Evolutionary conservation across 2,888 invertebrate genomes (phyloP).

Genomic region (Drosophila niveifrons): DNA sequence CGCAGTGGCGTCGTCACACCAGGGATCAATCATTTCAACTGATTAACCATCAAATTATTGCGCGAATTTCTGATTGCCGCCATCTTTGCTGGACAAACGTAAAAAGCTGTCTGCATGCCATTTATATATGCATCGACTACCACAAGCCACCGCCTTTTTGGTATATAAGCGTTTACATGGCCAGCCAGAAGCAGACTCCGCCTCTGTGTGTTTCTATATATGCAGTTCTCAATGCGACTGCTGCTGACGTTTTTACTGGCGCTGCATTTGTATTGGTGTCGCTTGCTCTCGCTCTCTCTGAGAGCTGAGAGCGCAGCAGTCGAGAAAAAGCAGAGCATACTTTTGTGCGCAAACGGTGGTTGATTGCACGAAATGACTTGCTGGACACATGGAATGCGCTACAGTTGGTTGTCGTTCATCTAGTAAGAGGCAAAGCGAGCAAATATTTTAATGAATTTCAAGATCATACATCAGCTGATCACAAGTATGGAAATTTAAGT

Average conservation of each 20-base stretch:
- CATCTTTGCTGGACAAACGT: conserved; percentile 58
- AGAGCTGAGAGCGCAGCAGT: conserved; percentile 52
- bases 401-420: conserved; percentile 24
- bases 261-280: conserved; percentile 66
- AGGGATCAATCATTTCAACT: conserved; percentile 43
- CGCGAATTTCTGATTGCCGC: conserved; percentile 45
- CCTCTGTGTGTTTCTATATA: conserved; percentile 75
- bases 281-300: conserved; percentile 18
- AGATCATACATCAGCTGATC: not conserved
- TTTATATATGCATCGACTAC: conserved; percentile 3
- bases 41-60: conserved; percentile 14
- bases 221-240: conserved; percentile 57
- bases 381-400: conserved; percentile 55
- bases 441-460: not conserved
- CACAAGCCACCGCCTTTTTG: conserved; percentile 64
- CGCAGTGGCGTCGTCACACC: conserved; percentile 77
- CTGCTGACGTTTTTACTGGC: conserved; percentile 60
- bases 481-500: not conserved
- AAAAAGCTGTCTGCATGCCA: conserved; percentile 9
- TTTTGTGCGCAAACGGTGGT: conserved; percentile 60
- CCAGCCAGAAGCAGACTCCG: conserved; percentile 71
- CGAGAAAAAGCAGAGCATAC: conserved; percentile 27
- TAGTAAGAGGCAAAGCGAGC: no score
- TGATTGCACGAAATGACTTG: conserved; percentile 26
- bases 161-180: conserved; percentile 66